Base-by-base conservation (phyloP, 2,113 vertebrate species). In the Megaceryle torquata region DNA sequence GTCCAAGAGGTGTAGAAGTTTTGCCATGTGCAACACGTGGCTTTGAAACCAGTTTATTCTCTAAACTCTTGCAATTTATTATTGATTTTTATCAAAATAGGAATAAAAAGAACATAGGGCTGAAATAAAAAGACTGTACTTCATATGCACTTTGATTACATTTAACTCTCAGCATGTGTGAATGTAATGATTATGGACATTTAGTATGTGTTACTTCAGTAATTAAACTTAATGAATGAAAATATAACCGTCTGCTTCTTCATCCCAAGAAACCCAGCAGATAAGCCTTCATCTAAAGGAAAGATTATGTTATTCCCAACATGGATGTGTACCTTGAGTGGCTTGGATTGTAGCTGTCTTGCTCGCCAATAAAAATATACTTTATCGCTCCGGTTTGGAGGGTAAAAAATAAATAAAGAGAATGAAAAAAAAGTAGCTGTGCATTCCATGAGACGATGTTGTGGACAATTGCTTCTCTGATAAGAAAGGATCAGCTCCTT, bases 171-270 rank as follows among this genome's bases (percentile, higher is more conserved):
- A 48, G 22, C 89, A 74, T 81, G 79, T 79, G 78, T 76, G 84
- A 96, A 72, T 87, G 85, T 53, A 93, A 96, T 97, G 96, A 93
- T 95, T 96, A 89, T 63, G 94, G 95, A 44, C 85, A 83, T 96
- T 97, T 95, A 93, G 61, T 69, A 56, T 75, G 70, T 92, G 84
- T 96, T 91, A 82, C 85, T 91, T 92, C 91, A 74, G 60, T 63
- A 87, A 96, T 96, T 95, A 94, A 84, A 81, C 57, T 46, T 92
- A 86, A 61, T 91, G 95, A 88, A 44, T 76, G 82, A 82, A 96
- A 95, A 43, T 80, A 61, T 5, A 92, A 95, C 91, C 82, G 61
- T 84, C 75, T 22, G 69, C 69, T 93, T 71, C 54, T 95, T 96
- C 88, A 57, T 80, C 87, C 60, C 86, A 76, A 77, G 83, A 96